These are phyloP conservation scores for Diarsia brunnea DNA, from an alignment of 2,888 invertebrate genomes.

Conservation along the genomic window DNA sequence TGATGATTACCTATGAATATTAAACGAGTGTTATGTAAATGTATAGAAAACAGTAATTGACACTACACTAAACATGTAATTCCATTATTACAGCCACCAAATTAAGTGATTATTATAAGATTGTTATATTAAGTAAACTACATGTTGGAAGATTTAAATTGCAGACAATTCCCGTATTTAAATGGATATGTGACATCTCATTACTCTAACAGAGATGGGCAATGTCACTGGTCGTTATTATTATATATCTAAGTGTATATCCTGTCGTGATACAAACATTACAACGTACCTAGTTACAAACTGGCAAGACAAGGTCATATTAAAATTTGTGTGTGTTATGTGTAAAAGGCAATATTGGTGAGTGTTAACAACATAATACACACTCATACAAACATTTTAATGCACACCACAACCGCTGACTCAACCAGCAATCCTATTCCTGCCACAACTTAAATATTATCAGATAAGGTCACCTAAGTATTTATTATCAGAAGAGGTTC, in stretches of 20 bases:
- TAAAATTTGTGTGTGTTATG: slow-evolving; percentile 59
- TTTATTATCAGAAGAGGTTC: slow-evolving; percentile 54
- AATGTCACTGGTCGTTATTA: slow-evolving; percentile 48
- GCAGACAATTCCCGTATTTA: slow-evolving; percentile 50
- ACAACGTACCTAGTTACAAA: slow-evolving; percentile 49
- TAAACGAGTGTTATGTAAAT: slow-evolving; percentile 70
- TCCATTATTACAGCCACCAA: slow-evolving; percentile 70
- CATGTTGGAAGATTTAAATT: slow-evolving; percentile 59
- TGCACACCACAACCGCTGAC: slow-evolving; percentile 43
- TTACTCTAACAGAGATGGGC: slow-evolving; percentile 44
- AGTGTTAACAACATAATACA: slow-evolving; percentile 54
- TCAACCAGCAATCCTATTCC: slow-evolving; percentile 41
- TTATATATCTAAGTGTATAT: slow-evolving; percentile 48
- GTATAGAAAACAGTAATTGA: slow-evolving; percentile 75
- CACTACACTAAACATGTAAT: slow-evolving; percentile 72
- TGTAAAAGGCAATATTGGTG: slow-evolving; percentile 73
- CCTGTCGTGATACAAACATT: slow-evolving; percentile 45
- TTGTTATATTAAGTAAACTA: slow-evolving; percentile 50
- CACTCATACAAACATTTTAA: slow-evolving; percentile 37
- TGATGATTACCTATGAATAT: slow-evolving; percentile 62
- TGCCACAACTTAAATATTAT: slow-evolving; percentile 41
- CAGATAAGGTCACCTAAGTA: slow-evolving; percentile 47
- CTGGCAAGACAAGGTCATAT: slow-evolving; percentile 75
- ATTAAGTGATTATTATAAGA: slow-evolving; percentile 56
- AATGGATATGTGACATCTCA: slow-evolving; percentile 64